These are phyloP conservation scores for Etheostoma nigrum DNA, from an alignment of 2,797 vertebrate genomes.

Conservation along the genomic window DNA sequence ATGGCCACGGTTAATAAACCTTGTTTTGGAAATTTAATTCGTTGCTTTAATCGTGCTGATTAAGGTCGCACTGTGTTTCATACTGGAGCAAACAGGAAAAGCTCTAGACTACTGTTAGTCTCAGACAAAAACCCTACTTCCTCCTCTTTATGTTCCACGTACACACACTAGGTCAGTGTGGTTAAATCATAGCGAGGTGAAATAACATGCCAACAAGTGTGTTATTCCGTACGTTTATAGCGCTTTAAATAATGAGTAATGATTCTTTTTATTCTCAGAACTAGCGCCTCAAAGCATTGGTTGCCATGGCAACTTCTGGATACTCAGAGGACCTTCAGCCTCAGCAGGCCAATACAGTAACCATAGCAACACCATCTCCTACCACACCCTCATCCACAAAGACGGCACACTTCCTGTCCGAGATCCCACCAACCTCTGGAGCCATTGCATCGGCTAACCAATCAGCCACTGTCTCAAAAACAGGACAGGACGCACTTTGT, in stretches of 20 bases:
- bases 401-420: slow-evolving; percentile 86
- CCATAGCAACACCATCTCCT: slow-evolving; percentile 78
- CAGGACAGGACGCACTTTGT: slow-evolving; percentile 78
- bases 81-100: slow-evolving; percentile 67
- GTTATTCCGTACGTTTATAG: slow-evolving; percentile 13
- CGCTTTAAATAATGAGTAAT: slow-evolving; percentile 48
- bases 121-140: slow-evolving; percentile 72
- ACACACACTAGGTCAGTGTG: background rate
- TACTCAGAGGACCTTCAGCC: slow-evolving; percentile 91
- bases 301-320: slow-evolving; percentile 92
- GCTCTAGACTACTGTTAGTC: slow-evolving; percentile 45
- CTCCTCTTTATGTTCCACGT: slow-evolving; percentile 36
- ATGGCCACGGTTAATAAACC: background rate
- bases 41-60: background rate
- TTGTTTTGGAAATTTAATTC: background rate
- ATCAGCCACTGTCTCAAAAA: slow-evolving; percentile 69
- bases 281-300: slow-evolving; percentile 66
- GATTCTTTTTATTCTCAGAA: slow-evolving; percentile 68
- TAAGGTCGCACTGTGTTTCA: background rate
- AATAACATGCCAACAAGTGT: slow-evolving; percentile 16
- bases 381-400: slow-evolving; percentile 81
- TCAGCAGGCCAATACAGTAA: slow-evolving; percentile 84
- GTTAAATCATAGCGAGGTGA: background rate
- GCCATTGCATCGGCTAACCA: slow-evolving; percentile 68
- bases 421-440: slow-evolving; percentile 82